phyloP scores from a whole-genome alignment of 2,113 vertebrate genomes.

The Sander lucioperca region DNA sequence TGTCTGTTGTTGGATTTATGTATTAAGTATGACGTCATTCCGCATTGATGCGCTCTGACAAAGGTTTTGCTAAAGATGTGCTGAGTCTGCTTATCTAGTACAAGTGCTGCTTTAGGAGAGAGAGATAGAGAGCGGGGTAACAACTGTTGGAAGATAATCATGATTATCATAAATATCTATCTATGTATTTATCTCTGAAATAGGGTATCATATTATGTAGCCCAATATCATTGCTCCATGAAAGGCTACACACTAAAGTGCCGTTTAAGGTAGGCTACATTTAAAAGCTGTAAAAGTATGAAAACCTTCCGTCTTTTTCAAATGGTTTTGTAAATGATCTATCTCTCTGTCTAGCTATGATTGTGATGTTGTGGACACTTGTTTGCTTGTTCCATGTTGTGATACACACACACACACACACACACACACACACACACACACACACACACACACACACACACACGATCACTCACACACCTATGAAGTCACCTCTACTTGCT shows the following conservation, averaged over 20 bases:
- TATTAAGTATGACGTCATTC: slow-evolving; percentile 90
- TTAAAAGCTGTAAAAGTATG: not conserved
- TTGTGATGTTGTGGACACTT: slow-evolving; percentile 12
- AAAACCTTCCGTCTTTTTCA: not conserved
- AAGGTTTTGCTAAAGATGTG: slow-evolving; percentile 82
- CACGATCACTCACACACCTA: slow-evolving; percentile 50
- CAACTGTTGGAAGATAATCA: not conserved
- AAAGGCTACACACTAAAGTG: not conserved
- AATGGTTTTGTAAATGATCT: not conserved
- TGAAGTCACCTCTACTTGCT: slow-evolving; percentile 75
- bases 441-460: no score
- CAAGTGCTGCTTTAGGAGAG: slow-evolving; percentile 43
- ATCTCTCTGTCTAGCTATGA: not conserved
- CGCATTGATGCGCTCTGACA: slow-evolving; percentile 82
- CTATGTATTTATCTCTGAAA: not conserved
- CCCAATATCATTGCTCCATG: not conserved
- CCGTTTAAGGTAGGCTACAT: not conserved
- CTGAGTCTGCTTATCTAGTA: slow-evolving; percentile 81
- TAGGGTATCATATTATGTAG: not conserved
- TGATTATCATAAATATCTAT: not conserved
- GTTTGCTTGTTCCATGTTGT: slow-evolving; percentile 19
- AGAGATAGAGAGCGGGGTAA: not conserved
- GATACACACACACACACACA: slow-evolving; percentile 22
- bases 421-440: slow-evolving; percentile 8
- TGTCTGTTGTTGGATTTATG: slow-evolving; percentile 66